These are phyloP conservation scores for Eleutherodactylus coqui DNA, from an alignment of 2,797 vertebrate genomes.

Conservation along the genomic window DNA sequence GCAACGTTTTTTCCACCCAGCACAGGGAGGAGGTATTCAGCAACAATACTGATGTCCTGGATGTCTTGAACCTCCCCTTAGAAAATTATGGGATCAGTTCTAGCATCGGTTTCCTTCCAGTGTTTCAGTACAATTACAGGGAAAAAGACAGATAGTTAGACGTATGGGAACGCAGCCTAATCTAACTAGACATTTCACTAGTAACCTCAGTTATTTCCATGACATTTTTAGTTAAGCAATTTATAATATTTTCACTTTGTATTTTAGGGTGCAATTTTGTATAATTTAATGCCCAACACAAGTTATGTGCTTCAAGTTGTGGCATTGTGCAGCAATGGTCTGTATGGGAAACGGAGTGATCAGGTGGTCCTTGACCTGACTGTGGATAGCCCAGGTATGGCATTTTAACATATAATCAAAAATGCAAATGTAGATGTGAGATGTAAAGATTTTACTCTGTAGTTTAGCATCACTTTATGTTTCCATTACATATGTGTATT, in stretches of 20 bases:
- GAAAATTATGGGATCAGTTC: no score
- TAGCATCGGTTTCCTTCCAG: no score
- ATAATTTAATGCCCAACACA: conserved; percentile 86
- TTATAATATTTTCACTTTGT: neutral
- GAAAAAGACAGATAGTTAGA: no score
- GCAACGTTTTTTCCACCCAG: no score
- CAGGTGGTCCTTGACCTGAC: conserved; percentile 87
- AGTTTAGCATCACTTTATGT: neutral
- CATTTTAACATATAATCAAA: neutral
- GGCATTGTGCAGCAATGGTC: conserved; percentile 90
- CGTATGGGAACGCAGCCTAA: no score
- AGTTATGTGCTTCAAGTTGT: conserved; percentile 93
- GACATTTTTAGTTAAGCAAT: neutral
- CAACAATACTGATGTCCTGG: no score
- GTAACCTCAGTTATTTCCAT: neutral
- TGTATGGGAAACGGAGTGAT: conserved; percentile 89
- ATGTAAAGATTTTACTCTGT: neutral
- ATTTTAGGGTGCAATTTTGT: conserved; percentile 92
- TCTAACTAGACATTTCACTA: neutral
- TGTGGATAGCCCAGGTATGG: conserved; percentile 87
- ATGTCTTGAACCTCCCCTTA: no score
- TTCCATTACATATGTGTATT: neutral
- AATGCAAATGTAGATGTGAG: neutral
- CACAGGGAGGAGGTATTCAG: no score
- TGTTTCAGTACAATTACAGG: no score